Conservation (phyloP, 2,888 invertebrate genomes). For the Hyles lineata region DNA sequence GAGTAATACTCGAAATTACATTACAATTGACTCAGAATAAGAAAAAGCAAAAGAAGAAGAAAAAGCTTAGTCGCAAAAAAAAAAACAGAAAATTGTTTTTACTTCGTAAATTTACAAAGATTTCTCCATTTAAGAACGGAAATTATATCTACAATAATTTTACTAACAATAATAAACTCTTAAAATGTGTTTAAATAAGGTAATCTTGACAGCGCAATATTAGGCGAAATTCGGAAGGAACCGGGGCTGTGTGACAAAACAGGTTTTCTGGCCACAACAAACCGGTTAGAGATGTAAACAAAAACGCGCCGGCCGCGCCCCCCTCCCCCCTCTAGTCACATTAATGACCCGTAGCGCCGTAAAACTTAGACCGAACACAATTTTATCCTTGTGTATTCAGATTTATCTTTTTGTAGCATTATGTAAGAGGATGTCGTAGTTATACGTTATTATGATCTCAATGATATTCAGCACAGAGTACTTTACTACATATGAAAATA, state of each 20-base stretch:
- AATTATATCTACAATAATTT: background rate
- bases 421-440: slow-evolving; percentile 1
- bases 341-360: slow-evolving; percentile 26
- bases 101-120: background rate
- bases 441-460: background rate
- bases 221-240: slow-evolving; percentile 22
- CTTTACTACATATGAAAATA: too few species aligned
- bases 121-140: background rate
- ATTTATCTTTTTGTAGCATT: background rate
- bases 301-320: slow-evolving; percentile 54
- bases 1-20: too few species aligned
- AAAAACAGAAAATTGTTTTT: background rate
- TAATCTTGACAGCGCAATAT: slow-evolving; percentile 2
- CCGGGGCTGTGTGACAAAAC: slow-evolving; percentile 46
- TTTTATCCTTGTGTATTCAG: slow-evolving; percentile 10
- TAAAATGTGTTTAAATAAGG: background rate
- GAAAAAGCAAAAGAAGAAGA: too few species aligned
- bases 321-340: slow-evolving; percentile 30
- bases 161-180: background rate
- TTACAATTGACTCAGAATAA: background rate
- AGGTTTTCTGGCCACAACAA: slow-evolving; percentile 62
- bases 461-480: background rate
- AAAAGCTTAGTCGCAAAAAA: background rate
- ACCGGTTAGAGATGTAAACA: slow-evolving; percentile 74
- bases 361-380: slow-evolving; percentile 1